These are phyloP conservation scores for Mellilla xanthometata DNA, from an alignment of 2,888 invertebrate genomes.

Conservation along the genomic window DNA sequence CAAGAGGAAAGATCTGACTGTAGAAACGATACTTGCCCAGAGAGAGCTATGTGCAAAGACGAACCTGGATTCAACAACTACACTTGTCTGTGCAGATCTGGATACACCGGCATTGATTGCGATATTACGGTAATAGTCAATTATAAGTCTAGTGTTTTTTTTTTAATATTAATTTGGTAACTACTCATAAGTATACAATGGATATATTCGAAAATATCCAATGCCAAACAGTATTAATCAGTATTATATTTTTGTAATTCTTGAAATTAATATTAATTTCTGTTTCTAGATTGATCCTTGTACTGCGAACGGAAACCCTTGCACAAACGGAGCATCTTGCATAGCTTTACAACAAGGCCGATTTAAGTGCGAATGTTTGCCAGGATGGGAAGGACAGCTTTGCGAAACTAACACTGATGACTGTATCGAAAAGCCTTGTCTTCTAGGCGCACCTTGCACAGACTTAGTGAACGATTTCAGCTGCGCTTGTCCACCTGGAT, in stretches of 20 bases:
- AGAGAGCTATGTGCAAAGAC: constrained; percentile 98
- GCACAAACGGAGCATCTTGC: constrained; percentile 94
- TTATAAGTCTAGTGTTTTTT: no score
- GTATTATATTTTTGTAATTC: no score
- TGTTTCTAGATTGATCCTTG: constrained; percentile 92
- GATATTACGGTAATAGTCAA: constrained; percentile 88
- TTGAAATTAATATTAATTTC: not conserved
- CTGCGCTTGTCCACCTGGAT: constrained; percentile 96
- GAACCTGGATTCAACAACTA: constrained; percentile 94
- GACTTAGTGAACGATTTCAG: constrained; percentile 97
- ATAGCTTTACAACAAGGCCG: constrained; percentile 95
- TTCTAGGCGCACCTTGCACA: constrained; percentile 95
- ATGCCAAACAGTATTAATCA: no score
- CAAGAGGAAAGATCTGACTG: constrained; percentile 97
- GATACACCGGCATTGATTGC: constrained; percentile 96
- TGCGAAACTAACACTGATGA: constrained; percentile 97
- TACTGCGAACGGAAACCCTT: constrained; percentile 94
- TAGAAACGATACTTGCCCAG: constrained; percentile 94
- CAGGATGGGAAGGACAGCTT: constrained; percentile 98
- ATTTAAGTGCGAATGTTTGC: constrained; percentile 96
- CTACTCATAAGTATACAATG: no score
- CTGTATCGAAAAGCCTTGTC: constrained; percentile 95
- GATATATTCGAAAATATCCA: no score
- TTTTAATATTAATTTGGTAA: no score
- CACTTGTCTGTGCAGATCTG: constrained; percentile 96